phyloP scores from a whole-genome alignment of 2,113 vertebrate genomes.

The Rhipidura dahli region DNA sequence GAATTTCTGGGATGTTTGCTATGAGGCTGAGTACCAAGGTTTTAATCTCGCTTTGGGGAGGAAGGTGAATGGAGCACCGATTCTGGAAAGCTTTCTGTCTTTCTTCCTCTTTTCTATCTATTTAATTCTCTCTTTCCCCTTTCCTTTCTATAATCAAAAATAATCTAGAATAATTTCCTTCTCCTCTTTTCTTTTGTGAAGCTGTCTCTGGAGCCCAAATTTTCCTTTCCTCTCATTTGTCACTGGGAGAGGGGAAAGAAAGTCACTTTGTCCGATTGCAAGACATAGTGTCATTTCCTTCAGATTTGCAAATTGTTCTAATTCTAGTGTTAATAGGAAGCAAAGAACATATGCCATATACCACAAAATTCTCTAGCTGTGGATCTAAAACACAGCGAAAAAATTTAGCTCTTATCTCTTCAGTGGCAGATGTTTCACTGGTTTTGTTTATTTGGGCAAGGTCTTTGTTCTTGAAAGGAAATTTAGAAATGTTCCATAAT shows the following conservation, averaged over 20 bases:
- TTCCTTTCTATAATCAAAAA: neutral
- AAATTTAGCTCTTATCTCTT: neutral
- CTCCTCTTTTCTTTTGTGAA: neutral
- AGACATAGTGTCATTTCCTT: neutral
- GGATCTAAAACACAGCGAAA: neutral
- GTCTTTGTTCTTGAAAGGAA: neutral
- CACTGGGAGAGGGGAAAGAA: neutral
- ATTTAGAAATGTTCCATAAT: neutral
- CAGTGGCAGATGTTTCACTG: neutral
- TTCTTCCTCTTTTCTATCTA: fast-evolving
- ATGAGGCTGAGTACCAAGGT: neutral
- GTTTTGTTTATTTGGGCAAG: neutral
- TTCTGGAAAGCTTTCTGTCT: neutral
- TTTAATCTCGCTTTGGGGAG: neutral
- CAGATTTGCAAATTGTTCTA: neutral
- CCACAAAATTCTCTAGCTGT: neutral
- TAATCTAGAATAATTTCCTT: neutral
- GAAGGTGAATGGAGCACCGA: neutral
- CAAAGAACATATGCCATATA: neutral
- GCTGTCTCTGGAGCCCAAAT: neutral
- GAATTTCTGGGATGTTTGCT: neutral
- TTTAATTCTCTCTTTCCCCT: neutral
- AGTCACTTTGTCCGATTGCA: neutral
- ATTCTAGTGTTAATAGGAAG: neutral
- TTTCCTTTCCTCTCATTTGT: neutral